Evolutionary conservation across 2,113 vertebrate species (phyloP), one percentile per base, ranked within the genome.

Genomic region (Glaucomys volans): DNA sequence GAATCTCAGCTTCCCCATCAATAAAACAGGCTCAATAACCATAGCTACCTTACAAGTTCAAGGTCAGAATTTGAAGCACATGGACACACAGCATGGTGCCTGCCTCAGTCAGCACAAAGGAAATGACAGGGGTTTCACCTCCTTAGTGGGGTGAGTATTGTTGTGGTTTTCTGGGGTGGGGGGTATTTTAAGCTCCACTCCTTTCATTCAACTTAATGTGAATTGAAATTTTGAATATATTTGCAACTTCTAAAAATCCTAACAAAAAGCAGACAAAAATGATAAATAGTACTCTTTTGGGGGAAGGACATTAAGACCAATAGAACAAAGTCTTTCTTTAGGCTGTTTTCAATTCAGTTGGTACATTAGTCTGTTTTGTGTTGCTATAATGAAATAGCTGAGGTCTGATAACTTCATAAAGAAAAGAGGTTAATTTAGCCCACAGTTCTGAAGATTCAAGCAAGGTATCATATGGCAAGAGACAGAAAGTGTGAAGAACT

Each of bases 291-390:
- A 59, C 28, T 96, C 74, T 37, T 52, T 59, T 37, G 26, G 42
- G 37, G 35, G 5, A 83, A 67, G 54, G 28, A 54, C 32, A 76
- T 72, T 86, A 28, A 26, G 5, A 82, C 17, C 35, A 93, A 54
- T 24, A 54, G 96, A 94, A 59, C 16, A 40, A 22, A 88, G 7
- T 18, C 8, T 47, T 91, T 93, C 64, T 74, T 93, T 9, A 71
- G 47, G 13, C 94, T 30, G 71, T 86, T 98, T 97, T 94, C 80
- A 72, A 17, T 71, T 64, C 94, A 62, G 66, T 82, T 52, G 26
- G 7, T 32, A 7, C 8, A 44, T 69, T 71, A 93, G 50, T 28
- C 64, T 87, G 26, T 50, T 85, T 54, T 79, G 13, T 59, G 20
- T 42, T 74, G 6, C 42, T 89, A n/a, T 75, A 82, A 37, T 88